These are phyloP conservation scores for Geodia barretti DNA, from an alignment of 37 sponge, comb jelly and placozoan species.

Conservation along the genomic window DNA sequence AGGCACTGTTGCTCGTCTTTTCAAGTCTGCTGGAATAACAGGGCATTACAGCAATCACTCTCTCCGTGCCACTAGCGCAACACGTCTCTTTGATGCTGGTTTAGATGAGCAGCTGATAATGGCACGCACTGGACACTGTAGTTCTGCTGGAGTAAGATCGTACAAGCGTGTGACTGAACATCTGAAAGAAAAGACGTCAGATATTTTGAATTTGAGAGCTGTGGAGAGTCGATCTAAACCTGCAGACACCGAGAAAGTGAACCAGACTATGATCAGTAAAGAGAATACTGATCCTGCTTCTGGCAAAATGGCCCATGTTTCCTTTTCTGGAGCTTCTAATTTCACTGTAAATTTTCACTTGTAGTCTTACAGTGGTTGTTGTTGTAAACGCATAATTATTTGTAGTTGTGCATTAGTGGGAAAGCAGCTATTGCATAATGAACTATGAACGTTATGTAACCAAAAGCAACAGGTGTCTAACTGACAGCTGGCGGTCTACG, in stretches of 20 bases:
- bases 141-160: constrained; percentile 27
- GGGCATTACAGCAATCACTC: constrained; percentile 50
- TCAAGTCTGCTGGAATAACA: constrained; percentile 15
- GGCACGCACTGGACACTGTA: constrained; percentile 34
- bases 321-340: constrained; percentile 3
- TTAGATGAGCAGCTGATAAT: constrained; percentile 52
- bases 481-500: no score
- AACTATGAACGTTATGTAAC: no score
- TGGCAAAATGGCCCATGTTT: no score
- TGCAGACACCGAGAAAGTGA: no score
- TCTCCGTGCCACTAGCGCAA: constrained; percentile 26
- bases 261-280: no score
- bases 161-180: constrained; percentile 21
- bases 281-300: no score
- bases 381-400: no score
- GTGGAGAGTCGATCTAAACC: no score
- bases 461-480: no score
- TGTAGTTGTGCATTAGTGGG: no score
- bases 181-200: constrained; percentile 18
- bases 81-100: constrained; percentile 26
- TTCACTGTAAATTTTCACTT: constrained; percentile 1
- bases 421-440: no score
- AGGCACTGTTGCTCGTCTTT: constrained; percentile 1
- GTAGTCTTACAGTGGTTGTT: no score
- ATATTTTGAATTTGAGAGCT: constrained; percentile 31